phyloP scores from a whole-genome alignment of 2,113 vertebrate genomes.

The Ivindomyrus marchei region DNA sequence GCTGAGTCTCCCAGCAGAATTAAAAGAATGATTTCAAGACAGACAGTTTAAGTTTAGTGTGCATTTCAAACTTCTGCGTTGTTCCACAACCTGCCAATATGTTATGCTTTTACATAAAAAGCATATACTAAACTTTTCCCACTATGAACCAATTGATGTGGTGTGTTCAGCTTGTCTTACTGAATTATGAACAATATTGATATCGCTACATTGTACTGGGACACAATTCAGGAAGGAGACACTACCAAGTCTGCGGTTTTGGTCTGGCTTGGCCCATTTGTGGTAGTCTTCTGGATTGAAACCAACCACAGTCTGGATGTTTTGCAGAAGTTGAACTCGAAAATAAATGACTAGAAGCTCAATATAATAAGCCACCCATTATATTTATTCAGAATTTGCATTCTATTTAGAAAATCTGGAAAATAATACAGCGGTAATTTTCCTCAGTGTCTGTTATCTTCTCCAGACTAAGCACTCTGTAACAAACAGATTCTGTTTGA shows the following conservation, averaged over 20 bases:
- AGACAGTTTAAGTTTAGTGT: neutral
- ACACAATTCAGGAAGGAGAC: neutral
- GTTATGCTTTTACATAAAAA: neutral
- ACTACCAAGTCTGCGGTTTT: neutral
- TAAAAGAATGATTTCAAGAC: neutral
- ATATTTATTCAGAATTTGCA: neutral
- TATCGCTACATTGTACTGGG: neutral
- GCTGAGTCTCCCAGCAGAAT: neutral
- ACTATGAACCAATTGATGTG: neutral
- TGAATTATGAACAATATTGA: neutral
- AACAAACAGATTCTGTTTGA: neutral
- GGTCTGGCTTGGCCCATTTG: neutral
- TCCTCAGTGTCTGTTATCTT: too few relatives aligned
- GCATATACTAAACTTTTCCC: neutral
- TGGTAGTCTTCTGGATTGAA: neutral
- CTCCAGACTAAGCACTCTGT: neutral
- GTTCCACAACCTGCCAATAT: neutral
- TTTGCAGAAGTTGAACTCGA: neutral
- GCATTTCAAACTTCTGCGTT: neutral
- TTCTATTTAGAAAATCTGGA: neutral
- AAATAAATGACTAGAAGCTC: slow-evolving; percentile 2
- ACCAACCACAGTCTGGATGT: neutral
- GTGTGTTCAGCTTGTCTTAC: neutral
- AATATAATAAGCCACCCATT: neutral
- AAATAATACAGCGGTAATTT: neutral